These are phyloP conservation scores for Trisateles emortualis DNA, from an alignment of 2,888 invertebrate genomes.

Conservation along the genomic window DNA sequence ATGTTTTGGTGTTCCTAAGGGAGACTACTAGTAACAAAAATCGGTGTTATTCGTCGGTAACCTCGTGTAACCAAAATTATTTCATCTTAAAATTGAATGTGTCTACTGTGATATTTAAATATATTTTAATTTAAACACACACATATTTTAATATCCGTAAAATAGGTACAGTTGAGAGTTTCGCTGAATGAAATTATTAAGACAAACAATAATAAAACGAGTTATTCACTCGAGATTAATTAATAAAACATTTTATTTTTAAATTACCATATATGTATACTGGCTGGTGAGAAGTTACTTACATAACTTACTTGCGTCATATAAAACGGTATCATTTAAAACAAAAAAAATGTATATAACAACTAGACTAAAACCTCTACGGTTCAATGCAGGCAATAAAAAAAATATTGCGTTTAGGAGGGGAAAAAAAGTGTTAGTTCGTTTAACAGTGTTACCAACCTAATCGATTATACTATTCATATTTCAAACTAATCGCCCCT, in stretches of 20 bases:
- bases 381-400: slow-evolving; percentile 5
- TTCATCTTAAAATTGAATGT: no score
- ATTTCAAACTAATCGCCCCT: slow-evolving; percentile 26
- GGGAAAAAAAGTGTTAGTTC: slow-evolving; percentile 1
- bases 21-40: no score
- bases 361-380: slow-evolving; percentile 29
- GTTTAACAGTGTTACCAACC: slow-evolving; percentile 21
- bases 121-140: no score
- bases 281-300: slow-evolving; percentile 12
- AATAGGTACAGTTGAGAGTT: neutral
- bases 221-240: neutral
- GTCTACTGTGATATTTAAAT: no score
- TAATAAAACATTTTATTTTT: neutral
- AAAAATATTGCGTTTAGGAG: slow-evolving; percentile 9
- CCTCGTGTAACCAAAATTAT: no score
- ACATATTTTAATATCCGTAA: no score
- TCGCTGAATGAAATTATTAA: neutral
- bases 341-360: slow-evolving; percentile 14
- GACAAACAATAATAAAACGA: neutral
- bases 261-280: neutral
- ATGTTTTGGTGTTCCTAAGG: no score
- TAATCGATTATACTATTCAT: slow-evolving; percentile 27
- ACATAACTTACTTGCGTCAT: slow-evolving; percentile 1
- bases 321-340: slow-evolving; percentile 16
- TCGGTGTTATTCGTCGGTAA: no score